Evolutionary conservation across 2,888 invertebrate genomes (phyloP), one percentile per base, ranked within the genome.

Genomic region (Chloromyia formosa): DNA sequence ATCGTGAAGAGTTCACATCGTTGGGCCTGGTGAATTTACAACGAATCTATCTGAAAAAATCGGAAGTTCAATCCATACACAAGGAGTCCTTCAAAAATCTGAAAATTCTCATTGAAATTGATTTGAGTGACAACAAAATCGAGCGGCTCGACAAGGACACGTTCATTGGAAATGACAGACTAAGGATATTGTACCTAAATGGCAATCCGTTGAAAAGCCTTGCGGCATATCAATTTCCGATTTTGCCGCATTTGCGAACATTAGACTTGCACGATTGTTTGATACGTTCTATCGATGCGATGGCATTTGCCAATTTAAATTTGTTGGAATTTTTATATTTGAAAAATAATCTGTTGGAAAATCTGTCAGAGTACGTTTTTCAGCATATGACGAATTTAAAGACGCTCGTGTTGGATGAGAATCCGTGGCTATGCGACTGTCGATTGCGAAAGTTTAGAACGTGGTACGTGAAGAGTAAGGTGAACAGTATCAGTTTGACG

Each of bases 401-500:
- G 85, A 93, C 94, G 1, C 87, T 96, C 42, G 90, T 91, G 12
- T 84, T 96, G 72, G 93, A 94, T 78, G 93, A 93, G 40, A 96
- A 96, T 84, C 94, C 93, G 4, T 96, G 96, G 96, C 89, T 89
- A 81, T 96, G 96, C 84, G 95, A 96, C 83, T 96, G 96, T 84
- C 90, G 92, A 78, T 85, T 96, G 75, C 89, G 94, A 71, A 92
- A 92, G 75, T 94, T 96, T 80, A 90, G 95, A 75, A 91, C 91
- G 79, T 95, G 95, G 94, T 91, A 94, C 82, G 88, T 94, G 72
- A 88, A 90, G 71, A 92, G 91, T 80, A 94, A 93, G 80, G 87
- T 96, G 72, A 91, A 92, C 77, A 92, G 93, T 12, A 90, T 91
- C 78, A 90, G 93, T 56, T 88, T 95, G 78, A 87, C 89, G 68